These are phyloP conservation scores for Drymodes brunneopygia DNA, from an alignment of 2,113 vertebrate genomes.

Conservation along the genomic window DNA sequence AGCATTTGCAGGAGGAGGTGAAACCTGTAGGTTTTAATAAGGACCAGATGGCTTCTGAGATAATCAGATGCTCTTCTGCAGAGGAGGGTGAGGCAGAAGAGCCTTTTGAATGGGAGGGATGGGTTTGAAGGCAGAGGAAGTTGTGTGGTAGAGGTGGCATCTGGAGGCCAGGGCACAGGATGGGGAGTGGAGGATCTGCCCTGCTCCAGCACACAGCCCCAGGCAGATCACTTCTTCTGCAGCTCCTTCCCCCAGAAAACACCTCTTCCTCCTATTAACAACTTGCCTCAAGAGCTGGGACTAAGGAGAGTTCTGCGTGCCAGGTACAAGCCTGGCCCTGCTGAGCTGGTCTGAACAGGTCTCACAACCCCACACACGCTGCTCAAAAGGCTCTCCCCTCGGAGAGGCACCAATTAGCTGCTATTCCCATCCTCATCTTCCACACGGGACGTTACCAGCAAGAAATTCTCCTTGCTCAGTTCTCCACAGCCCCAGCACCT, in stretches of 20 bases:
- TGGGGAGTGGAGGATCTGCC: background rate
- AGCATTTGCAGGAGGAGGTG: background rate
- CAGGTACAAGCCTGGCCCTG: background rate
- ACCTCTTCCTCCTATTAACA: background rate
- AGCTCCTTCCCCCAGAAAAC: background rate
- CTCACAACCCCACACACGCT: background rate
- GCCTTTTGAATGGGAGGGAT: background rate
- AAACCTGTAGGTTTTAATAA: background rate
- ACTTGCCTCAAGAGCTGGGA: background rate
- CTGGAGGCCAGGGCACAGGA: background rate
- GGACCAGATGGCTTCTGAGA: background rate
- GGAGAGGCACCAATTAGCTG: background rate
- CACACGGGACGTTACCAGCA: background rate
- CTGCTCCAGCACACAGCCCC: background rate
- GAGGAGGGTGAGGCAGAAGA: background rate
- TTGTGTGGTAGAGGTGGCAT: background rate
- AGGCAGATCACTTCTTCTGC: background rate
- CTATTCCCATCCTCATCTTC: background rate
- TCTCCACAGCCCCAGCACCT: background rate
- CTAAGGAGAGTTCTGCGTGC: background rate
- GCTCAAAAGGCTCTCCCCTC: background rate
- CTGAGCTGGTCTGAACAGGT: slow-evolving; percentile 5
- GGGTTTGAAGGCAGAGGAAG: background rate
- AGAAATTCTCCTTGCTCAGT: background rate
- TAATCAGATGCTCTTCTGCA: background rate